Conservation (phyloP, 2,888 invertebrate genomes). For the Drosophila leonis region DNA sequence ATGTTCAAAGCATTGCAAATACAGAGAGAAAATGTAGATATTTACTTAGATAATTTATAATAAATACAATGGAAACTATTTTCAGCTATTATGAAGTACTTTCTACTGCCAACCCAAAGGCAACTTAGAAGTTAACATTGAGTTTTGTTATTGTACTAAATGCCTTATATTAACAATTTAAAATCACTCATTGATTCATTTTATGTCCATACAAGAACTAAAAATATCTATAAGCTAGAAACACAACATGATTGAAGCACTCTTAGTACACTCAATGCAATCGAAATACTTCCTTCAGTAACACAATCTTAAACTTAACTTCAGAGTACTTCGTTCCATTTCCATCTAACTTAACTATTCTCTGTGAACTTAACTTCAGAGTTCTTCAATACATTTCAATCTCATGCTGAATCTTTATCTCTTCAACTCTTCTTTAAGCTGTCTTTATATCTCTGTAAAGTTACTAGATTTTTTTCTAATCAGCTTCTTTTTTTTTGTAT, state of each 20-base stretch:
- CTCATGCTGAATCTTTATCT: background rate
- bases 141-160: too few relatives aligned
- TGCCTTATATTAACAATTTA: too few relatives aligned
- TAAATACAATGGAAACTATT: background rate
- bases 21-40: background rate
- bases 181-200: background rate
- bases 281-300: too few relatives aligned
- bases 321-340: background rate
- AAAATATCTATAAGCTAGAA: too few relatives aligned
- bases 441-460: conserved; percentile 4
- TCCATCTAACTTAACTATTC: background rate
- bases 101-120: too few relatives aligned
- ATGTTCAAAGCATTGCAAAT: background rate
- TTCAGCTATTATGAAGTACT: background rate
- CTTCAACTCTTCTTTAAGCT: conserved; percentile 7
- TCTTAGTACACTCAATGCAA: too few relatives aligned
- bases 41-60: background rate
- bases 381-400: background rate
- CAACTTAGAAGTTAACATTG: background rate
- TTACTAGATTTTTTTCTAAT: conserved; percentile 50
- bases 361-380: background rate
- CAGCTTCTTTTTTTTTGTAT: conserved; percentile 41
- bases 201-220: background rate
- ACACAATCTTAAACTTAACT: background rate
- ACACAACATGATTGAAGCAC: too few relatives aligned